phyloP scores from a whole-genome alignment of 1,140 invertebrate species.

The Trachymyrmex septentrionalis region DNA sequence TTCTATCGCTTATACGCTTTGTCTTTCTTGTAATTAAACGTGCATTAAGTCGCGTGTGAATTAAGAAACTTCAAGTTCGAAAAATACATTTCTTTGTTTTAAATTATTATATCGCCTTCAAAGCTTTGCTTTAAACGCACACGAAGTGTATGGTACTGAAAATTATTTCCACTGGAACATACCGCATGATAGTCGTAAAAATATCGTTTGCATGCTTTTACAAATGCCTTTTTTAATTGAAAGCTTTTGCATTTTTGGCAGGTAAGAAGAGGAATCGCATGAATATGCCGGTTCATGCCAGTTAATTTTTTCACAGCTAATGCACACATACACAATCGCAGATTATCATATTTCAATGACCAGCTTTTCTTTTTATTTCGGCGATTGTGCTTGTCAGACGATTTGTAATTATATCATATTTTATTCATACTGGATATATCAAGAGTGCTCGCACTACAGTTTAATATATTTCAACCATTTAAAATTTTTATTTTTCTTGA shows the following conservation, averaged over 20 bases:
- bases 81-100: not conserved
- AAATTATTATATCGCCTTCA: conserved; percentile 9
- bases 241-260: conserved; percentile 33
- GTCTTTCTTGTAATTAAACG: conserved; percentile 67
- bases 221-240: not conserved
- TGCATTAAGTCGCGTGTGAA: conserved; percentile 38
- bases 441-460: not conserved
- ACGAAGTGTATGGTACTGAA: not conserved
- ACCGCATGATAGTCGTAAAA: conserved; percentile 64
- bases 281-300: conserved; percentile 24
- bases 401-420: not conserved
- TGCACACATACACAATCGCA: not conserved
- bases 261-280: conserved; percentile 68
- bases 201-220: conserved; percentile 28
- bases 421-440: not conserved
- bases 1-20: conserved; percentile 79
- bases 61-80: not conserved
- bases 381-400: not conserved
- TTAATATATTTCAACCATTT: conserved; percentile 8
- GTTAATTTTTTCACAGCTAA: conserved; percentile 21
- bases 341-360: not conserved
- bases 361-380: conserved; percentile 14
- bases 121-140: conserved; percentile 2
- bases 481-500: not conserved
- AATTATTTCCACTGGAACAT: conserved; percentile 57